Base-by-base conservation (phyloP, 2,888 invertebrate species). In the Tachina lurida region DNA sequence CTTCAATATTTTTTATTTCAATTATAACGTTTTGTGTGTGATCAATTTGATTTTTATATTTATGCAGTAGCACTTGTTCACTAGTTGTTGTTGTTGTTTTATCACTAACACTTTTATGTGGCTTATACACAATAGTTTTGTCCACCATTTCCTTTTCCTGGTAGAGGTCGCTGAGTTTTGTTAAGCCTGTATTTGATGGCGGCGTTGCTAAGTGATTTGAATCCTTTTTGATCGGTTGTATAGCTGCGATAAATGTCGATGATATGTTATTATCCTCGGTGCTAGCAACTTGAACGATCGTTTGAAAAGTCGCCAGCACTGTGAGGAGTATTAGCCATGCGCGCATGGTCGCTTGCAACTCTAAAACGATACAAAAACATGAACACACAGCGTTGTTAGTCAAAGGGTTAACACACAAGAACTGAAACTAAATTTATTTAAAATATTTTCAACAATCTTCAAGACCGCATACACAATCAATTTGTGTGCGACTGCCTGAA, bases 331-430 rank as follows among this genome's bases (percentile, higher is more conserved):
- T 90, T 91, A 93, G 91, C 93, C 93, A 93, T 92, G 92, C 93
- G 92, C 92, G 93, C 93, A 93, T 93, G 92, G 92, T 93, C 93
- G 92, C 91, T 92, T 92, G 92, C 92, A 93, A 92, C 93, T 92
- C 93, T 93, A 91, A 87, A 93, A 93, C 89, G 90, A 91, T 90
- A 91, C 88, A 90, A 90, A 90, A 90, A 89, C 89, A 90, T 89
- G 87, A 89, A 90, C 89, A 91, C 88, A 87, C 87, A 89, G 88
- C 85, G 88, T 88, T 88, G 89, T 90, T 88, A 89, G 88, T 89
- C 88, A 91, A 91, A 90, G 91, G 90, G 90, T 90, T 90, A 90
- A 85, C 83, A 87, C 67, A 79, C 71, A 77, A 86, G 81, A 86
- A 84, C 84, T 81, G 79, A 87, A 87, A 87, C 22, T 79, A 75